Evolutionary conservation across 2,113 vertebrate species (phyloP).

Genomic region (Pithys albifrons): DNA sequence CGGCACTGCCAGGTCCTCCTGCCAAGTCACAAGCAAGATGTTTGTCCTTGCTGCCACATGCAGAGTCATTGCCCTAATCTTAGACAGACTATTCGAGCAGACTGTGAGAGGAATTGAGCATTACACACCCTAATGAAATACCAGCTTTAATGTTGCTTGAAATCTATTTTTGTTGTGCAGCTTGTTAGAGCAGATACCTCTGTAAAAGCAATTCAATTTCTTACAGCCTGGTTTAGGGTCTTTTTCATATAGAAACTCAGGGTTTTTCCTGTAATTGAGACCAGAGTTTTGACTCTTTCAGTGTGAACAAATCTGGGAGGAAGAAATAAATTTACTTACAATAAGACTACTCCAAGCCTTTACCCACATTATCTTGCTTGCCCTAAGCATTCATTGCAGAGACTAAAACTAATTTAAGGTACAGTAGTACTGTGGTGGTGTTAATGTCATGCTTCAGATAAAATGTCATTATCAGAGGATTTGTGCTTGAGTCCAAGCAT

Average conservation of each 20-base stretch:
- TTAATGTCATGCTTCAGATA: neutral
- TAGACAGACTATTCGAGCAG: neutral
- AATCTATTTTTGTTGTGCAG: neutral
- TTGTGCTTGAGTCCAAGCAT: neutral
- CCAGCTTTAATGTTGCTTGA: neutral
- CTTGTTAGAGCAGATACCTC: neutral
- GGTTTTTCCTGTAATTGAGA: neutral
- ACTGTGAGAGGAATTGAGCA: fast-evolving
- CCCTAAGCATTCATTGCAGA: neutral
- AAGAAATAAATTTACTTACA: neutral
- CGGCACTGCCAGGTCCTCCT: constrained; percentile 65
- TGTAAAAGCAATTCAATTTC: neutral
- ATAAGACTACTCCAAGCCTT: neutral
- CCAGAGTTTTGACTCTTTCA: neutral
- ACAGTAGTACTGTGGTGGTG: too few species aligned
- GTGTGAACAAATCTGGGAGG: neutral
- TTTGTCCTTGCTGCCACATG: neutral
- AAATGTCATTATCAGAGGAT: neutral
- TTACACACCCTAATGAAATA: fast-evolving
- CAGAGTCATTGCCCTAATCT: neutral
- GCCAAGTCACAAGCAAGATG: constrained; percentile 12
- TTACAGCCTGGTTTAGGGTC: neutral
- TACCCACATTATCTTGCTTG: neutral
- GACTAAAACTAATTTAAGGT: neutral
- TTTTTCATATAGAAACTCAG: neutral